A percentile compares a stretch with the other conserved stretches of the same genome.
These are phyloP conservation scores for Heterodera filipjevi DNA, from an alignment of 2,888 invertebrate species.

Conservation along the genomic window DNA sequence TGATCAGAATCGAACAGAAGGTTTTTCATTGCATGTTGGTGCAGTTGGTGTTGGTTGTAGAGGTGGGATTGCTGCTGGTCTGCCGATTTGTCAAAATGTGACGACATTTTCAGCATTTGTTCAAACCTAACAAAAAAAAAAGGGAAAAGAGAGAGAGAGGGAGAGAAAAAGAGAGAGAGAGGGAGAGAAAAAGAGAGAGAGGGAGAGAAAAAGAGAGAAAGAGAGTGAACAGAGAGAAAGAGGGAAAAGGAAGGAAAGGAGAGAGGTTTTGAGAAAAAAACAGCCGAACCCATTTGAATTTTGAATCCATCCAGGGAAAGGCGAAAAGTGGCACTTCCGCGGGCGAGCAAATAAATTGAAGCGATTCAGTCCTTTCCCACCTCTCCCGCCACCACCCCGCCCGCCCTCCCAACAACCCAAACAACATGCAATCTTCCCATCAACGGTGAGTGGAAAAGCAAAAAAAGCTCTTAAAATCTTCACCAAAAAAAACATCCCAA, in stretches of 20 bases:
- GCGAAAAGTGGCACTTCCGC: constrained; percentile 22
- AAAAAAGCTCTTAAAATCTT: not conserved
- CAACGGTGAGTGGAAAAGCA: not conserved
- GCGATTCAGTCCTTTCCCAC: not conserved
- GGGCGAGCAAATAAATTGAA: constrained; percentile 14
- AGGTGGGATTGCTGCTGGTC: not conserved
- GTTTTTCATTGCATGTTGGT: not conserved
- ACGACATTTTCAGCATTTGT: not conserved
- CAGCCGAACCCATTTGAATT: not conserved
- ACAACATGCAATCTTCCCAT: constrained; percentile 17
- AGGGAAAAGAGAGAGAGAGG: not conserved
- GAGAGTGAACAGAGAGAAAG: not conserved
- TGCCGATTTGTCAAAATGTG: not conserved
- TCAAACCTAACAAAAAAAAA: not conserved
- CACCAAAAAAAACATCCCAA: not conserved
- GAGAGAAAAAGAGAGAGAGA: not conserved
- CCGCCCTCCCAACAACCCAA: not conserved
- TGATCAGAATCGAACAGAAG: constrained; percentile 11
- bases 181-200: not conserved
- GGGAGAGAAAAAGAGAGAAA: not conserved
- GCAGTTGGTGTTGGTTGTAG: not conserved
- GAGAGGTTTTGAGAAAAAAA: not conserved
- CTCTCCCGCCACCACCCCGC: not conserved
- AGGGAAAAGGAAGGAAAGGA: not conserved
- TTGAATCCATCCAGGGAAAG: constrained; percentile 1